A percentile compares a stretch with the other conserved stretches of the same genome.
Conservation (phyloP, 2,113 vertebrate genomes). For the Oophaga pumilio region DNA sequence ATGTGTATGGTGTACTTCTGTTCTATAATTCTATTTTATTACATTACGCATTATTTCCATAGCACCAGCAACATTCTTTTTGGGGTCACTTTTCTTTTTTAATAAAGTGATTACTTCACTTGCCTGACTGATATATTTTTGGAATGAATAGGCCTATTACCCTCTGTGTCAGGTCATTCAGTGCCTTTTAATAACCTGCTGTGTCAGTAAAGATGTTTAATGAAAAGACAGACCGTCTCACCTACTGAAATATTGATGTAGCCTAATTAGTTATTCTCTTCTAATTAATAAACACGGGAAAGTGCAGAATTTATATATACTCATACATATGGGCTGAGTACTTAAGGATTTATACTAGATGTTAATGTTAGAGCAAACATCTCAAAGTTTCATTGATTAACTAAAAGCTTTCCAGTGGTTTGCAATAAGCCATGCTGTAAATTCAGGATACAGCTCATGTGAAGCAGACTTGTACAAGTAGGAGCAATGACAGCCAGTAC, state of each 20-base stretch:
- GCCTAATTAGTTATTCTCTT: conserved; percentile 16
- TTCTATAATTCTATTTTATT: neutral
- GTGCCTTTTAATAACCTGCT: conserved; percentile 19
- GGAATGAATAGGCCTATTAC: conserved; percentile 12
- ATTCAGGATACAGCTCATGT: neutral
- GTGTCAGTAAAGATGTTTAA: conserved; percentile 33
- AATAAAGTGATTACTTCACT: neutral
- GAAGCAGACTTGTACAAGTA: neutral
- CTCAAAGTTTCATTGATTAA: conserved; percentile 32
- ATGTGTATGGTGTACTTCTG: no score
- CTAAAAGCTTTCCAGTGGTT: neutral
- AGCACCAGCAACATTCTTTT: neutral
- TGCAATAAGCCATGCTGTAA: neutral
- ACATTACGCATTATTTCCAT: neutral
- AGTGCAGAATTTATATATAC: neutral
- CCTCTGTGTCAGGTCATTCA: conserved; percentile 7
- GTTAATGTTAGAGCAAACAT: neutral
- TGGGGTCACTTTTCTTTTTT: neutral
- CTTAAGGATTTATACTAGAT: neutral
- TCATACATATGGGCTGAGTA: conserved; percentile 8
- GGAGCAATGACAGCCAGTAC: neutral
- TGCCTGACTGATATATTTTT: conserved; percentile 4
- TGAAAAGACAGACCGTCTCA: conserved; percentile 25
- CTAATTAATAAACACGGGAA: conserved; percentile 34
- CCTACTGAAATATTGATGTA: conserved; percentile 27